These are phyloP conservation scores for Nomada fabriciana DNA, from an alignment of 2,888 invertebrate species.

Conservation along the genomic window DNA sequence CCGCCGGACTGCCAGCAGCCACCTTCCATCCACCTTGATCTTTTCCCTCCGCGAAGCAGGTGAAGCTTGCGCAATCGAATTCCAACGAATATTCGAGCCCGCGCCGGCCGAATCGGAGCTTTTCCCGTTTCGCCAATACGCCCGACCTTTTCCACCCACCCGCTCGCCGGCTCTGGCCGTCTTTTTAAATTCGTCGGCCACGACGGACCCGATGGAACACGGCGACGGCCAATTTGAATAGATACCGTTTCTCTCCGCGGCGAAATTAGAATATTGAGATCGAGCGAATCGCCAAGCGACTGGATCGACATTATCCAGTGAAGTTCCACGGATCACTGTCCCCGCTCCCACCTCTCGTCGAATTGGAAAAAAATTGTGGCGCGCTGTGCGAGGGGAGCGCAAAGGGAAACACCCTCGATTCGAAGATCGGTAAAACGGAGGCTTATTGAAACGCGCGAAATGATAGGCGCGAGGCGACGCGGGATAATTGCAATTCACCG, in stretches of 20 bases:
- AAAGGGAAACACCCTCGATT: background rate
- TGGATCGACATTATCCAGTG: slow-evolving; percentile 77
- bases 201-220: background rate
- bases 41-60: slow-evolving; percentile 46
- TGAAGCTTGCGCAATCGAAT: slow-evolving; percentile 50
- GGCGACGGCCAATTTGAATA: slow-evolving; percentile 73
- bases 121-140: background rate
- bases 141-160: slow-evolving; percentile 27
- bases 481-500: slow-evolving; percentile 78
- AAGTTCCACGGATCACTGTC: slow-evolving; percentile 77
- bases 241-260: slow-evolving; percentile 71
- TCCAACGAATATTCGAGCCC: slow-evolving; percentile 42
- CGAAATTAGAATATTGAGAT: slow-evolving; percentile 79
- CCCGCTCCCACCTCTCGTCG: slow-evolving; percentile 62
- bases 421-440: slow-evolving; percentile 76
- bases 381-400: background rate
- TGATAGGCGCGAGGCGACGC: slow-evolving; percentile 69
- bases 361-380: slow-evolving; percentile 45
- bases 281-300: slow-evolving; percentile 44
- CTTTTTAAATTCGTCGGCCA: slow-evolving; percentile 27
- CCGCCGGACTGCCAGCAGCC: slow-evolving; percentile 15
- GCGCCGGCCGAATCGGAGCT: background rate
- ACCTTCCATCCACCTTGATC: slow-evolving; percentile 55
- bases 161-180: background rate
- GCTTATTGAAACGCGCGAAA: slow-evolving; percentile 81